These are phyloP conservation scores for Epinotia bilunana DNA, from an alignment of 2,888 invertebrate species.

Conservation along the genomic window DNA sequence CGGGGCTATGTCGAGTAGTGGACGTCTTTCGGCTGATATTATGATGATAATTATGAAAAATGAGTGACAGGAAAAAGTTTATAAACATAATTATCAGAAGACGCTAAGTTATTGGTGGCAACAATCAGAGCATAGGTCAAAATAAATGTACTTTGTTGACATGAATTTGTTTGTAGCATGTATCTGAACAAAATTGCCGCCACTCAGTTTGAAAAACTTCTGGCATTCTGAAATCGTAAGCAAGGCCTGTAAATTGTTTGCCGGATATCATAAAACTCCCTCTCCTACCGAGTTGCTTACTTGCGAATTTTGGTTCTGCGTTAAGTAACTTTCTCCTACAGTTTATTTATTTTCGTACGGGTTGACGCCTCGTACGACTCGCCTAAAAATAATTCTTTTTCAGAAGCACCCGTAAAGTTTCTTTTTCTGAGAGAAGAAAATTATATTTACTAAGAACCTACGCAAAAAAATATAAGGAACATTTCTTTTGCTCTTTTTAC, in stretches of 20 bases:
- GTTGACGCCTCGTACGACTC: conserved; percentile 32
- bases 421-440: conserved; percentile 20
- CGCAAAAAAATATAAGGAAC: conserved; percentile 10
- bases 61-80: no score
- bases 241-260: conserved; percentile 36
- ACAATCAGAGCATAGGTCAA: no score
- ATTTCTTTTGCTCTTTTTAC: conserved; percentile 14
- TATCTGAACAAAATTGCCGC: no score
- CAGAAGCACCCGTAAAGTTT: conserved; percentile 6
- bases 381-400: conserved; percentile 32
- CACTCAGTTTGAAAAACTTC: not conserved
- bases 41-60: no score
- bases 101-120: no score
- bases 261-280: conserved; percentile 41
- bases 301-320: conserved; percentile 36
- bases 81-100: no score
- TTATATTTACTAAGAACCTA: conserved; percentile 19
- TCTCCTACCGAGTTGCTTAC: no score
- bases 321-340: conserved; percentile 39
- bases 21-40: no score
- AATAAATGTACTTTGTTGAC: no score
- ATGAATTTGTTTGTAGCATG: no score
- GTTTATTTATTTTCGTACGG: conserved; percentile 39
- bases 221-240: conserved; percentile 3
- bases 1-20: no score